Percentiles rank a stretch among this genome's conserved stretches.
Conservation (phyloP, 2,113 vertebrate species). For the Protomyctophum bolini region DNA sequence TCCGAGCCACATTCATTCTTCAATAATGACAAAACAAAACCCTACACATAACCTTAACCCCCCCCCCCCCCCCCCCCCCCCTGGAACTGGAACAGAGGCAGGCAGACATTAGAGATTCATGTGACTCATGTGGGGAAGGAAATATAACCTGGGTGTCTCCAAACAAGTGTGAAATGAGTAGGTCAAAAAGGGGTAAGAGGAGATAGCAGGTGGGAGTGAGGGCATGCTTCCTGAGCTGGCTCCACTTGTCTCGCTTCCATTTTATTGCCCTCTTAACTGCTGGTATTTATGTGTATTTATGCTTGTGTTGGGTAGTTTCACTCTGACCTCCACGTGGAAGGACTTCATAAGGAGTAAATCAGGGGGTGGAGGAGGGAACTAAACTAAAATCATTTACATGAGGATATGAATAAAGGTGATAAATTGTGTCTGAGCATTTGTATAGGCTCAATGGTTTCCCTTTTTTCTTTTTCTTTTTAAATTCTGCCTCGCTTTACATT, state of each 20-base stretch:
- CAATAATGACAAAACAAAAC: too few species aligned
- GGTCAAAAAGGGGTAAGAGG: slow-evolving; percentile 32
- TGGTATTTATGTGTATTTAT: slow-evolving; percentile 30
- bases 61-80: too few species aligned
- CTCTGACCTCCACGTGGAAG: slow-evolving; percentile 17
- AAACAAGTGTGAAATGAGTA: slow-evolving; percentile 57
- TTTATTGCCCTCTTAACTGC: slow-evolving; percentile 24
- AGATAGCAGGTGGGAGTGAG: slow-evolving; percentile 1
- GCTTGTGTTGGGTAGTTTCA: slow-evolving; percentile 14
- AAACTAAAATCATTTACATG: not conserved
- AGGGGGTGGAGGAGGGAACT: not conserved
- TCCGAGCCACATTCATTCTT: too few species aligned
- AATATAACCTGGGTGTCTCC: slow-evolving; percentile 34
- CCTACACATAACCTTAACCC: too few species aligned
- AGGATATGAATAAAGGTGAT: slow-evolving; percentile 1
- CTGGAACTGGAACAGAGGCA: not conserved
- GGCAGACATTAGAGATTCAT: slow-evolving; percentile 51
- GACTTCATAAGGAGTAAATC: not conserved
- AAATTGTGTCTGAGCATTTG: slow-evolving; percentile 10
- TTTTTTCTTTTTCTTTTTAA: not conserved
- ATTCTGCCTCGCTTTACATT: slow-evolving; percentile 26
- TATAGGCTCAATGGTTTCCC: not conserved
- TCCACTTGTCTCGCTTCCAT: slow-evolving; percentile 10
- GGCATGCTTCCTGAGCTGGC: not conserved
- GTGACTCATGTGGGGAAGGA: slow-evolving; percentile 40